Evolutionary conservation across 2,888 invertebrate species (phyloP).

Genomic region (Drepana falcataria): DNA sequence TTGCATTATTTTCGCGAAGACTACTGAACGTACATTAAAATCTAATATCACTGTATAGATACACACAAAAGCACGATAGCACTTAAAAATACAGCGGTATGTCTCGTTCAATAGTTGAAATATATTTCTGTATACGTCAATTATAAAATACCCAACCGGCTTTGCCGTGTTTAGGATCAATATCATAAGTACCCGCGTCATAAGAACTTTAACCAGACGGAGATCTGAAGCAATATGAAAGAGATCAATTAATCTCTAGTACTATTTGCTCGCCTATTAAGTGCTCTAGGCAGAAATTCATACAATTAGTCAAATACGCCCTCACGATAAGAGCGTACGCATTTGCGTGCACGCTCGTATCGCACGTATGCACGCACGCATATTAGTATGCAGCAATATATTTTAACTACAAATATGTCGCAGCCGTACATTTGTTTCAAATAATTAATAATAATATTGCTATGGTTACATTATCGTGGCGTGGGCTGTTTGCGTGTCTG

Average conservation of each 20-base stretch:
- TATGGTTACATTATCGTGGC: not conserved
- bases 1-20: constrained; percentile 15
- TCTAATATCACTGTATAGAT: constrained; percentile 55
- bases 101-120: constrained; percentile 1
- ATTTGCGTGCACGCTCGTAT: not conserved
- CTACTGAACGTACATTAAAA: constrained; percentile 25
- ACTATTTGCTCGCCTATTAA: not conserved
- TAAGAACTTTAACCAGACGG: not conserved
- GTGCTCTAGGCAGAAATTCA: not conserved
- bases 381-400: not conserved
- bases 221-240: not conserved
- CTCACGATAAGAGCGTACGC: not conserved
- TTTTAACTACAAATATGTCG: not conserved
- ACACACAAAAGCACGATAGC: constrained; percentile 54
- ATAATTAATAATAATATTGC: not conserved
- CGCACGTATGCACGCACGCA: not conserved
- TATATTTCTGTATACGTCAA: not conserved
- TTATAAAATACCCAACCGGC: not conserved
- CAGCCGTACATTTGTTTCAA: not conserved
- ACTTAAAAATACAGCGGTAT: constrained; percentile 3
- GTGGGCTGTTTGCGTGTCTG: no score
- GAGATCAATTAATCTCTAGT: not conserved
- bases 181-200: not conserved
- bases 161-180: not conserved
- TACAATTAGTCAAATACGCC: not conserved